Evolutionary conservation across 2,888 invertebrate species (phyloP).

Genomic region (Atrina japonica): DNA sequence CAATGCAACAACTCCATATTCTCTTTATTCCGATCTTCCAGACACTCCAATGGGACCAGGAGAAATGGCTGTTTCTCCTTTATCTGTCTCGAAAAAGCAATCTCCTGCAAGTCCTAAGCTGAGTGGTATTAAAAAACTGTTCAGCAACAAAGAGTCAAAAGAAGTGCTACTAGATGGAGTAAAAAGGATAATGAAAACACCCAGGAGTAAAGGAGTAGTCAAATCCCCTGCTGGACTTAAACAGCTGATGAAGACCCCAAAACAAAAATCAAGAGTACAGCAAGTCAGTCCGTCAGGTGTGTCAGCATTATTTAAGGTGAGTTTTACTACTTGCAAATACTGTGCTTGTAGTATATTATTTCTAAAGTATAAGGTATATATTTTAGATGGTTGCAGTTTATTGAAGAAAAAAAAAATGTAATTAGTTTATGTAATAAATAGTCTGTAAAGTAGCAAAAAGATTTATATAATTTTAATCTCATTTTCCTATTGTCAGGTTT

Average conservation of each 20-base stretch:
- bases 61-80: slow-evolving; percentile 78
- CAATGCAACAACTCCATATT: slow-evolving; percentile 44
- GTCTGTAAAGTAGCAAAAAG: too few species aligned
- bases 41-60: slow-evolving; percentile 78
- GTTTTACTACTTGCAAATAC: too few species aligned
- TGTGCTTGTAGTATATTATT: too few species aligned
- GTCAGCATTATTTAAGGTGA: slow-evolving; percentile 15
- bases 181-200: slow-evolving; percentile 50
- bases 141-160: slow-evolving; percentile 44
- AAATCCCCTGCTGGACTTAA: slow-evolving; percentile 51
- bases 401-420: too few species aligned
- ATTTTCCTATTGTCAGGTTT: too few species aligned
- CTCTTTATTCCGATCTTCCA: slow-evolving; percentile 76
- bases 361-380: too few species aligned
- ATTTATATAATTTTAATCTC: too few species aligned
- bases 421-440: too few species aligned
- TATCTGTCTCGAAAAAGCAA: slow-evolving; percentile 54
- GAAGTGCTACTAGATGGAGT: slow-evolving; percentile 50
- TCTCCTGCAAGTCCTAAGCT: slow-evolving; percentile 54
- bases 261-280: slow-evolving; percentile 3
- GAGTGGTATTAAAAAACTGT: slow-evolving; percentile 63
- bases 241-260: slow-evolving; percentile 33
- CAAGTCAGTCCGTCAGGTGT: slow-evolving; percentile 23
- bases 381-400: too few species aligned
- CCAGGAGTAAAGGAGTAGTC: slow-evolving; percentile 41